phyloP scores from a whole-genome alignment of 2,113 vertebrate genomes.

The Picathartes gymnocephalus region DNA sequence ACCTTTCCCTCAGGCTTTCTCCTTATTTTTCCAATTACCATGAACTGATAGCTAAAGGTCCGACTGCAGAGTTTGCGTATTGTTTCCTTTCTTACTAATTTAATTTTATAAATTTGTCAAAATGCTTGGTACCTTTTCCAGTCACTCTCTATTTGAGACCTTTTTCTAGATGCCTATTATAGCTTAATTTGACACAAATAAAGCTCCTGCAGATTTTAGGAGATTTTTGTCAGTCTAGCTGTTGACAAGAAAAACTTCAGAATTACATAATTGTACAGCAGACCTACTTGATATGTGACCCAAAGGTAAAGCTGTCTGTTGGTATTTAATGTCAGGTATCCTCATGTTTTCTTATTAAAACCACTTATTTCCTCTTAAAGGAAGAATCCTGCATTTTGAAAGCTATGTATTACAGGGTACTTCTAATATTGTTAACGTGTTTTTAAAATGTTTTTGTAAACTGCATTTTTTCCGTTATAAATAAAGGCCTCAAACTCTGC shows the following conservation, averaged over 20 bases:
- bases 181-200: not conserved
- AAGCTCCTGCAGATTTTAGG: not conserved
- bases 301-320: not conserved
- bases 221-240: not conserved
- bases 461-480: not conserved
- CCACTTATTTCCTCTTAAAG: not conserved
- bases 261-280: not conserved
- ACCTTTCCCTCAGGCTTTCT: not conserved
- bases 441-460: not conserved
- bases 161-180: not conserved
- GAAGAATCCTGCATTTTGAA: not conserved
- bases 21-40: not conserved
- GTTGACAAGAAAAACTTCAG: not conserved
- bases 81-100: not conserved
- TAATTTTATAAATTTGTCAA: not conserved
- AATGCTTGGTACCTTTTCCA: not conserved
- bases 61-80: not conserved
- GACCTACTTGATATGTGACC: not conserved
- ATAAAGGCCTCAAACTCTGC: not conserved
- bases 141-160: not conserved
- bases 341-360: not conserved
- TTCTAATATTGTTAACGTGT: not conserved
- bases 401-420: not conserved
- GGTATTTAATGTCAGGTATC: not conserved
- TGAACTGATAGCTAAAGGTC: not conserved